phyloP scores from a whole-genome alignment of 2,888 invertebrate genomes.

The Nysson spinosus region DNA sequence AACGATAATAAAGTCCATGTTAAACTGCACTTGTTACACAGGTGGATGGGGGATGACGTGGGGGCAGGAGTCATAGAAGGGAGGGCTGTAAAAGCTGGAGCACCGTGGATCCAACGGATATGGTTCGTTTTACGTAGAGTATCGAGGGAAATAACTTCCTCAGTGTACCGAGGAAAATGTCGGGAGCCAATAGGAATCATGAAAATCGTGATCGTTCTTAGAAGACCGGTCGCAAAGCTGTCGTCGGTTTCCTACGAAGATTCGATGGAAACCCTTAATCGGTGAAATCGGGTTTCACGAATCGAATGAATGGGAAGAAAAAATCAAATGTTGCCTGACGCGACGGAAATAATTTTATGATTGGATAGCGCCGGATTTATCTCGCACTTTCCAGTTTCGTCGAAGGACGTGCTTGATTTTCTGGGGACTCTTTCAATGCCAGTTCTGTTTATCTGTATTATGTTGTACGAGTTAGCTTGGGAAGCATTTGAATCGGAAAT shows the following conservation, averaged over 20 bases:
- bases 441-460: no score
- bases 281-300: not conserved
- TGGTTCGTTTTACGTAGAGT: conserved; percentile 22
- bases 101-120: conserved; percentile 14
- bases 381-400: no score
- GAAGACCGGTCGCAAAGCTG: conserved; percentile 1
- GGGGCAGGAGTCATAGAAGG: no score
- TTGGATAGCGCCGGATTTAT: no score
- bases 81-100: conserved; percentile 24
- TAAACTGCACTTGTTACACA: conserved; percentile 32
- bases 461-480: no score
- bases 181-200: conserved; percentile 15
- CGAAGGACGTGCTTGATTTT: no score
- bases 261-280: not conserved
- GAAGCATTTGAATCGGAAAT: no score
- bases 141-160: conserved; percentile 24
- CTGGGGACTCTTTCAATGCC: no score
- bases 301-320: not conserved
- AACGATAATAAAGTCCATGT: conserved; percentile 42
- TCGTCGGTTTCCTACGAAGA: not conserved
- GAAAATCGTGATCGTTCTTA: conserved; percentile 8
- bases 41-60: conserved; percentile 1
- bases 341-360: no score
- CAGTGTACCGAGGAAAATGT: conserved; percentile 14
- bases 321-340: not conserved